These are phyloP conservation scores for Panulirus ornatus DNA, from an alignment of 1,140 invertebrate species.

Conservation along the genomic window DNA sequence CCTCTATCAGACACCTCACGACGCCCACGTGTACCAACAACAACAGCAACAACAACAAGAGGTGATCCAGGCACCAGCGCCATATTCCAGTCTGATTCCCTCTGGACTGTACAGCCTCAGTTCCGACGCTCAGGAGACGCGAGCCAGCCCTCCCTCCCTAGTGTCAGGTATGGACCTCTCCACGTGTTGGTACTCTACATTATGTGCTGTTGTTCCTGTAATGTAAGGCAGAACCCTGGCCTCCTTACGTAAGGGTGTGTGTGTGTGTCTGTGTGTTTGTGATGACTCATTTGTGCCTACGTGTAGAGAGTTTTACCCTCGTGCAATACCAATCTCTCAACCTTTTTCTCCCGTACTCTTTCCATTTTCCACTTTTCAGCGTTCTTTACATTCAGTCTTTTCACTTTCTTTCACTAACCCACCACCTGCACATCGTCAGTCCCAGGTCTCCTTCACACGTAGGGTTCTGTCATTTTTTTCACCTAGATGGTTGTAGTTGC, in stretches of 20 bases:
- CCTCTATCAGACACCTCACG: not conserved
- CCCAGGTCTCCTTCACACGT: not conserved
- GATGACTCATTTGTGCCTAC: not conserved
- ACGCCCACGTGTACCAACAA: not conserved
- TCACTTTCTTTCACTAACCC: not conserved
- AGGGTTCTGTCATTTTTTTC: not conserved
- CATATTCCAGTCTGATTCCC: conserved; percentile 41
- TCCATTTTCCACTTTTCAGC: not conserved
- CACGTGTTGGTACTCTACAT: too few species aligned
- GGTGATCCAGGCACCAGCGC: not conserved
- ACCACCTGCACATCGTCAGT: too few species aligned
- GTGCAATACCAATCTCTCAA: not conserved
- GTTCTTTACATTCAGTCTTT: not conserved
- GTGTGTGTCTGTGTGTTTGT: conserved; percentile 42
- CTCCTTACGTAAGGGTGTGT: conserved; percentile 11
- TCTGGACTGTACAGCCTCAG: conserved; percentile 43
- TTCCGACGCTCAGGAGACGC: not conserved
- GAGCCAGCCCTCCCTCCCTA: not conserved
- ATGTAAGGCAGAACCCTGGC: too few species aligned
- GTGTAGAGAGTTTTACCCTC: not conserved
- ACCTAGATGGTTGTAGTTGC: not conserved
- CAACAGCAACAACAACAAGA: not conserved
- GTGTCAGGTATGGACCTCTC: not conserved
- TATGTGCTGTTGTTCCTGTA: not conserved
- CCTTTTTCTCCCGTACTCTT: not conserved